phyloP scores from a whole-genome alignment of 2,113 vertebrate genomes.

The Amblyopsis rosae region DNA sequence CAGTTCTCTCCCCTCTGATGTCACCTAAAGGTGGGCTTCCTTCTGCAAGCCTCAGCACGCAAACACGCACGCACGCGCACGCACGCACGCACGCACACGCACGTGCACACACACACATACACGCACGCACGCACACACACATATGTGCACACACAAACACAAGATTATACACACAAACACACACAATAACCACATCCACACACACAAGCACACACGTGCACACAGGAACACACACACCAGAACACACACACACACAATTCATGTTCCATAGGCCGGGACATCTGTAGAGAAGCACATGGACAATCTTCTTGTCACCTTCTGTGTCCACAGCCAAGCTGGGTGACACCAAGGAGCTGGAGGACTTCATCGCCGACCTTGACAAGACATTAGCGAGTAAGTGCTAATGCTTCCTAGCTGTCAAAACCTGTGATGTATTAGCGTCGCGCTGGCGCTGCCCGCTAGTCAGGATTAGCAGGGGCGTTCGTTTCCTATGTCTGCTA shows the following conservation, averaged over 20 bases:
- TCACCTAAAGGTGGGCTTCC: constrained; percentile 83
- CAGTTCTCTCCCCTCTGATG: constrained; percentile 71
- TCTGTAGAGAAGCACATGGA: background rate
- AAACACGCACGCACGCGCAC: background rate
- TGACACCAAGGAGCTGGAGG: constrained; percentile 97
- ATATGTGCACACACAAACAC: background rate
- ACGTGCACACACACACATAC: background rate
- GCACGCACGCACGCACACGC: background rate
- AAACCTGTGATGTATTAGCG: constrained; percentile 16
- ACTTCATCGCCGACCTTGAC: constrained; percentile 97
- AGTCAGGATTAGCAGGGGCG: background rate
- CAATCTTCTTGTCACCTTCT: constrained; percentile 4
- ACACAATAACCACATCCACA: too few species aligned
- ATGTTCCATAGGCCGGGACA: background rate
- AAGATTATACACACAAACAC: background rate
- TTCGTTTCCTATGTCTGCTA: constrained; percentile 15
- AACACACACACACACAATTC: too few species aligned
- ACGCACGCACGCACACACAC: background rate
- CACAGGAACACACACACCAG: too few species aligned
- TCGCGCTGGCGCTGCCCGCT: constrained; percentile 8
- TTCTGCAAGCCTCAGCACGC: background rate
- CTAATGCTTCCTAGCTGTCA: constrained; percentile 25
- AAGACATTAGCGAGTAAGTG: constrained; percentile 93
- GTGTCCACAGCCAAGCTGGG: constrained; percentile 89
- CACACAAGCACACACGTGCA: too few species aligned